Conservation (phyloP, 2,888 invertebrate genomes). For the Diloba caeruleocephala region DNA sequence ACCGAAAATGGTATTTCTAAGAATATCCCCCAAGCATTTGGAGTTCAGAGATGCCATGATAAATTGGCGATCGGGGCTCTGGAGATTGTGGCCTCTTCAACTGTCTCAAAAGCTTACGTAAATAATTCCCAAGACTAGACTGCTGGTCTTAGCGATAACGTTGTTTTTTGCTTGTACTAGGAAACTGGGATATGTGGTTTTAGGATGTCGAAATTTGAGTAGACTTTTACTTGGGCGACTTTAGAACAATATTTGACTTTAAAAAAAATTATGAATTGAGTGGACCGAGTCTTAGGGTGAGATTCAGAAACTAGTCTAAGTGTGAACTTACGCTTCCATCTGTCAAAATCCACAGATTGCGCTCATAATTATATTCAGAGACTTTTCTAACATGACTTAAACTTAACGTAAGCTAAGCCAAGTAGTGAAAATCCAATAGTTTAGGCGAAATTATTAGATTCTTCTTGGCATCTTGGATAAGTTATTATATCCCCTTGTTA, state of each 20-base stretch:
- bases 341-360: too few relatives aligned
- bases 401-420: too few relatives aligned
- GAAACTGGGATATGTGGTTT: slow-evolving; percentile 28
- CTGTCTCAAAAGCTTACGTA: slow-evolving; percentile 76
- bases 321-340: too few relatives aligned
- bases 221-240: background rate
- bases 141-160: slow-evolving; percentile 36
- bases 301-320: too few relatives aligned
- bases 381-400: too few relatives aligned
- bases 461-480: too few relatives aligned
- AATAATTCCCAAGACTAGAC: slow-evolving; percentile 64
- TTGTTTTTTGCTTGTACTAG: slow-evolving; percentile 4
- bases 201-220: slow-evolving; percentile 13
- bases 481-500: too few relatives aligned
- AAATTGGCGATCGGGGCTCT: slow-evolving; percentile 67
- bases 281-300: too few relatives aligned
- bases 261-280: too few relatives aligned
- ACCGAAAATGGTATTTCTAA: slow-evolving; percentile 4
- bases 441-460: too few relatives aligned
- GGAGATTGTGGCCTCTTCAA: slow-evolving; percentile 67
- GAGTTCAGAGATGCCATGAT: slow-evolving; percentile 67
- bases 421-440: too few relatives aligned
- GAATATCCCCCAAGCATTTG: slow-evolving; percentile 49
- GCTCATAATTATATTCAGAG: too few relatives aligned
- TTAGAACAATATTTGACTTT: background rate